Percentiles rank a stretch among this genome's conserved stretches.
phyloP scores from a whole-genome alignment of 2,888 invertebrate genomes.

The Cactoblastis cactorum region DNA sequence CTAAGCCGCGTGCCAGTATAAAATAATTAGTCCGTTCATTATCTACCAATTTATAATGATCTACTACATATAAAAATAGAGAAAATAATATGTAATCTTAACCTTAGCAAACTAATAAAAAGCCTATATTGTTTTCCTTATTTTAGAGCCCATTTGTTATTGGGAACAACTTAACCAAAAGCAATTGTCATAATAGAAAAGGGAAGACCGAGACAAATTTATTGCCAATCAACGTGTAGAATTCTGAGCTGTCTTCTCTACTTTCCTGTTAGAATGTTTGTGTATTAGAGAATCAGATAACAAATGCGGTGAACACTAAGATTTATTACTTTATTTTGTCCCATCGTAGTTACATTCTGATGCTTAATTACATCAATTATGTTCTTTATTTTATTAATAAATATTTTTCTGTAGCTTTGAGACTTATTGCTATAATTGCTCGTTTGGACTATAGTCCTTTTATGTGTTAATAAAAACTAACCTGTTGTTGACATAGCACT shows the following conservation, averaged over 20 bases:
- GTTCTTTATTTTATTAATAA: too few species aligned
- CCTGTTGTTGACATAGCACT: too few species aligned
- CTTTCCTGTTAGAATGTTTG: not conserved
- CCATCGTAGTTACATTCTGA: not conserved
- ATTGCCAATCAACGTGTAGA: conserved; percentile 5
- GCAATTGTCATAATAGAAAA: conserved; percentile 13
- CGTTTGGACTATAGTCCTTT: too few species aligned
- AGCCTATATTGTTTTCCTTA: not conserved
- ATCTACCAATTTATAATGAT: too few species aligned
- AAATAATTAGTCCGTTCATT: too few species aligned
- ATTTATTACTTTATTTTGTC: conserved; percentile 4
- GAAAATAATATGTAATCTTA: too few species aligned
- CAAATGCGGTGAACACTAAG: not conserved
- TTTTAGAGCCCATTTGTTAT: conserved; percentile 8
- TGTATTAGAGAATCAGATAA: conserved; percentile 4
- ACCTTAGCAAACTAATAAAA: not conserved
- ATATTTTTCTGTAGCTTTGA: too few species aligned
- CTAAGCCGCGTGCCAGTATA: too few species aligned
- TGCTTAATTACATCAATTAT: not conserved
- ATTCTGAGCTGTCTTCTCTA: not conserved
- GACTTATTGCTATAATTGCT: too few species aligned
- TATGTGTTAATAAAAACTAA: too few species aligned
- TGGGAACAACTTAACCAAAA: conserved; percentile 4
- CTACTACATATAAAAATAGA: too few species aligned
- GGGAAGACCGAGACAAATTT: conserved; percentile 8